Evolutionary conservation across 2,888 invertebrate genomes (phyloP).

Genomic region (Acanthopleura granulata): DNA sequence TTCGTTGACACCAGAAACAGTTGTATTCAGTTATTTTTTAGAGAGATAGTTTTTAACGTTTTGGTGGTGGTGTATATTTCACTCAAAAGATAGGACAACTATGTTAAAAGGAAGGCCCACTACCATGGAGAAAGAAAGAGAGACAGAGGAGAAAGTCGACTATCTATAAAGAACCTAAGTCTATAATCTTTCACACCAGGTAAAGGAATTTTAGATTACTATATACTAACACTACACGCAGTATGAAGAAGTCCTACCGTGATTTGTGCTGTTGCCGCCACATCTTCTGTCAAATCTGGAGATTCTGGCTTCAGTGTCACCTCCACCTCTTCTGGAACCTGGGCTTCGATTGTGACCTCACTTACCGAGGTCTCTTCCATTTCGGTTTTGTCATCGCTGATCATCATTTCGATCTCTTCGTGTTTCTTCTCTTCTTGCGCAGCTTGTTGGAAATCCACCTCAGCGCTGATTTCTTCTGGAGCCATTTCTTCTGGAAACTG

Average conservation of each 20-base stretch:
- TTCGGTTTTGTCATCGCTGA: background rate
- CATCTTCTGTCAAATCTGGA: background rate
- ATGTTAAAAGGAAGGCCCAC: too few relatives aligned
- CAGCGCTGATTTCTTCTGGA: background rate
- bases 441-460: background rate
- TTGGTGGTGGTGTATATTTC: too few relatives aligned
- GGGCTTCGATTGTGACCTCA: conserved; percentile 12
- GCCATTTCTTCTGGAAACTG: background rate
- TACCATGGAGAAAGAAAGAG: too few relatives aligned
- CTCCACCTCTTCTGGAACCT: background rate
- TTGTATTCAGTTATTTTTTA: too few relatives aligned
- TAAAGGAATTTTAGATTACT: background rate
- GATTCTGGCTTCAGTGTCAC: background rate
- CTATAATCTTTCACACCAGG: background rate
- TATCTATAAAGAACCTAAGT: too few relatives aligned
- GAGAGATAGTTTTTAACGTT: too few relatives aligned
- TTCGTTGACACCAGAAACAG: too few relatives aligned
- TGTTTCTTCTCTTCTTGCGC: background rate
- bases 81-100: too few relatives aligned
- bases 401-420: background rate
- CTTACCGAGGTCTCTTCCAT: background rate
- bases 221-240: too few relatives aligned
- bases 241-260: background rate
- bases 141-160: too few relatives aligned
- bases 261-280: conserved; percentile 4